Base-by-base conservation (phyloP, 2,797 vertebrate genomes). In the Eutrigla gurnardus region DNA sequence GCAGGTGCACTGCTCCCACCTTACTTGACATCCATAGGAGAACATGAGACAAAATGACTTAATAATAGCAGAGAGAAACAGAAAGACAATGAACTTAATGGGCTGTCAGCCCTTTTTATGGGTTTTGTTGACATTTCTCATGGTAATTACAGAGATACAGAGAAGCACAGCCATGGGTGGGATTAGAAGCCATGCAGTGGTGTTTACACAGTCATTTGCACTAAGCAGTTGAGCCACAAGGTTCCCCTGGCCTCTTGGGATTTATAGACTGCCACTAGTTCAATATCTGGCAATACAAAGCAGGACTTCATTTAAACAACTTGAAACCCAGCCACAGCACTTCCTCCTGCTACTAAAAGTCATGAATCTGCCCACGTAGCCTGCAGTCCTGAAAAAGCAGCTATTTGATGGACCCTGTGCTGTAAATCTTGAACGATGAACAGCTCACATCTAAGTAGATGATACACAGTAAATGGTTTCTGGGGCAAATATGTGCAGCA, bases 381-480 rank as follows among this genome's bases (percentile, higher is more conserved):
- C 3, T 59, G 65, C 78, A 76, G 75, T 85, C 66, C 59, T 73
- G 65, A 75, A 75, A 75, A 47, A 78, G 75, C 39, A 63, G 40
- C 78, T 53, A 63, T 69, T 54, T 77, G 74, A 78, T 85, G 78
- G 69, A 78, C 74, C 40, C 14, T 9, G 75, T 67, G 73, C 80
- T 86, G 78, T 88, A 89, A 89, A 86, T 88, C 80, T 80, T 69
- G 81, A 50, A 37, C 49, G 15, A 3, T 36, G n/a, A 81, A 59
- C 55, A 25, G 49, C 54, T 70, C 61, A 47, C 49, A 60, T 52
- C 35, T 76, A 32, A 8, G 52, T 5, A 36, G 43, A 69, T 60
- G 45, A 65, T 74, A 53, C 17, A 32, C 49, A 58, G 17, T 15
- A 18, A 37, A 18, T 54, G 54, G 14, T 59, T 42, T 57, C 18